Conservation (phyloP, 2,888 invertebrate genomes). For the Stomorhina lunata region DNA sequence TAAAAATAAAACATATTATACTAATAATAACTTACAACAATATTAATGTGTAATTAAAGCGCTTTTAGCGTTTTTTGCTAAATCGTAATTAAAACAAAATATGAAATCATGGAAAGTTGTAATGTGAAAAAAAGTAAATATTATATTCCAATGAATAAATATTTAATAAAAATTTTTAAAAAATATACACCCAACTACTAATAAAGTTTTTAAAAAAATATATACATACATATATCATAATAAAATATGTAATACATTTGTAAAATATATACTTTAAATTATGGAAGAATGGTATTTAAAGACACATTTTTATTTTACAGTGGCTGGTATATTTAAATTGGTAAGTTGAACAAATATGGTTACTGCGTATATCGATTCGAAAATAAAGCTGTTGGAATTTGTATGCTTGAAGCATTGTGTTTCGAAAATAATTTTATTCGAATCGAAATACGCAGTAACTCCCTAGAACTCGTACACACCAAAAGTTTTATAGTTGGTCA, state of each 20-base stretch:
- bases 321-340: too few relatives aligned
- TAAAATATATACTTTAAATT: neutral
- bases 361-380: too few relatives aligned
- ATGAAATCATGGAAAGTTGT: neutral
- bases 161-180: slow-evolving; percentile 55
- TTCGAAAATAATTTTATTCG: too few relatives aligned
- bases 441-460: too few relatives aligned
- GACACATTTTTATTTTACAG: neutral
- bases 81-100: neutral
- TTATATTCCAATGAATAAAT: slow-evolving; percentile 29
- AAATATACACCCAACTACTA: slow-evolving; percentile 38
- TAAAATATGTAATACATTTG: slow-evolving; percentile 25
- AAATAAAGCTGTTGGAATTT: too few relatives aligned
- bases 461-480: too few relatives aligned
- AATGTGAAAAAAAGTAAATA: neutral
- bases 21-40: slow-evolving; percentile 29
- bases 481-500: too few relatives aligned
- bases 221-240: too few relatives aligned
- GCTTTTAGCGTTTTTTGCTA: slow-evolving; percentile 37
- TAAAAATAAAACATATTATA: slow-evolving; percentile 67
- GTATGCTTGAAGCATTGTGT: too few relatives aligned
- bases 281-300: neutral
- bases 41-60: slow-evolving; percentile 11
- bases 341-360: too few relatives aligned
- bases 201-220: slow-evolving; percentile 33